These are phyloP conservation scores for Apamea epomidion DNA, from an alignment of 2,888 invertebrate species.

Conservation along the genomic window DNA sequence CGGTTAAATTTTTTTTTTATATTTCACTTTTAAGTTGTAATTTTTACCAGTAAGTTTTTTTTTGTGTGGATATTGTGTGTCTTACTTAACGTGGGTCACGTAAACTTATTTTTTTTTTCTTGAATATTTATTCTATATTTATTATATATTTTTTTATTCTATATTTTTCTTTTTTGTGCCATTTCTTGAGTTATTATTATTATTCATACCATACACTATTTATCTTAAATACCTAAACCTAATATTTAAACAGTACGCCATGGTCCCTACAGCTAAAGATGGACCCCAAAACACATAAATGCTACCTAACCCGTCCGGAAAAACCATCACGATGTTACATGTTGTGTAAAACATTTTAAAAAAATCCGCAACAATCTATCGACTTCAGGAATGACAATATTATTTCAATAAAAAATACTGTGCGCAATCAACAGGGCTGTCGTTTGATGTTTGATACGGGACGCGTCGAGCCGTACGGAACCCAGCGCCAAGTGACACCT, in stretches of 20 bases:
- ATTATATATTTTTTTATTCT: too few species aligned
- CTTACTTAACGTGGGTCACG: too few species aligned
- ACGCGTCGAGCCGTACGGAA: slow-evolving; percentile 26
- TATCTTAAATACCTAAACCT: too few species aligned
- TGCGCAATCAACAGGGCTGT: slow-evolving; percentile 10
- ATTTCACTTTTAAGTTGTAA: too few species aligned
- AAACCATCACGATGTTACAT: neutral
- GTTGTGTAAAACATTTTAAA: neutral
- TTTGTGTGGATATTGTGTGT: too few species aligned
- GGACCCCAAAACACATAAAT: neutral
- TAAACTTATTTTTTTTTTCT: too few species aligned
- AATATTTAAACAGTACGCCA: neutral
- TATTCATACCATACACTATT: too few species aligned
- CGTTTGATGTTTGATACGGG: slow-evolving; percentile 35
- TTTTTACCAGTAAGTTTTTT: too few species aligned
- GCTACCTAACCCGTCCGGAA: neutral
- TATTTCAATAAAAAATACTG: slow-evolving; percentile 30
- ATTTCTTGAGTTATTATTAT: too few species aligned
- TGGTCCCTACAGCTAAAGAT: neutral
- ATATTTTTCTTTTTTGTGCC: too few species aligned
- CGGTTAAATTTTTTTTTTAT: too few species aligned
- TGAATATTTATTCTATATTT: too few species aligned
- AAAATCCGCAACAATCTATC: neutral
- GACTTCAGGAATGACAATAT: slow-evolving; percentile 16
- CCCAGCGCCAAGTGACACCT: slow-evolving; percentile 25